Evolutionary conservation across 2,888 invertebrate species (phyloP).

Genomic region (Ferdinandea cuprea): DNA sequence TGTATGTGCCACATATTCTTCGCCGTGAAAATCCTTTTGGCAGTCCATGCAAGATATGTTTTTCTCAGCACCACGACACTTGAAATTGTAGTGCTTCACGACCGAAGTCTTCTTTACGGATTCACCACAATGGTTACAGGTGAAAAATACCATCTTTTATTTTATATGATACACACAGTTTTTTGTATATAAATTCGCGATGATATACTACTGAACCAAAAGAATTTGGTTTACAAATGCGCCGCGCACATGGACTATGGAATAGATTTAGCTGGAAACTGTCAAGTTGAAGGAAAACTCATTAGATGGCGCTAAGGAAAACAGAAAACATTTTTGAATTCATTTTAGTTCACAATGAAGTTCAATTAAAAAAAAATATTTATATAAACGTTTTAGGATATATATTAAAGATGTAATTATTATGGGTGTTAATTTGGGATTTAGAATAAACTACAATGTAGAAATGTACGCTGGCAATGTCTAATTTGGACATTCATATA

Average conservation of each 20-base stretch:
- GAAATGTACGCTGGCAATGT: too few relatives aligned
- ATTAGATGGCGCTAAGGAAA: slow-evolving; percentile 11
- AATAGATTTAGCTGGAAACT: slow-evolving; percentile 25
- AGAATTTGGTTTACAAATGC: slow-evolving; percentile 39
- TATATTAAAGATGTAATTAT: too few relatives aligned
- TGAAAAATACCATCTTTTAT: slow-evolving; percentile 92
- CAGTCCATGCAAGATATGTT: slow-evolving; percentile 96
- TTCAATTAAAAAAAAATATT: too few relatives aligned
- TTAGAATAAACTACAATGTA: too few relatives aligned
- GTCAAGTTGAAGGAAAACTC: background rate
- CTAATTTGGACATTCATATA: too few relatives aligned
- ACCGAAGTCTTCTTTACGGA: slow-evolving; percentile 95
- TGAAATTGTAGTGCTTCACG: slow-evolving; percentile 90
- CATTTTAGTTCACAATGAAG: slow-evolving; percentile 19
- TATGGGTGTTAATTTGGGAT: too few relatives aligned
- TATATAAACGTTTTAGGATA: too few relatives aligned
- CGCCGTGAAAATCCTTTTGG: slow-evolving; percentile 92
- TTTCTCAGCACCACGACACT: slow-evolving; percentile 87
- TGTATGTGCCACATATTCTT: slow-evolving; percentile 90
- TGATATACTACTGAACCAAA: background rate
- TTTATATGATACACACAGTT: slow-evolving; percentile 25
- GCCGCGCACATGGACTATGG: slow-evolving; percentile 63
- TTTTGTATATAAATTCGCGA: background rate
- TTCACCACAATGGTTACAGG: slow-evolving; percentile 95
- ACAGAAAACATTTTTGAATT: background rate